Evolutionary conservation across 1,140 invertebrate species (phyloP).

Genomic region (Pomacea maculata): DNA sequence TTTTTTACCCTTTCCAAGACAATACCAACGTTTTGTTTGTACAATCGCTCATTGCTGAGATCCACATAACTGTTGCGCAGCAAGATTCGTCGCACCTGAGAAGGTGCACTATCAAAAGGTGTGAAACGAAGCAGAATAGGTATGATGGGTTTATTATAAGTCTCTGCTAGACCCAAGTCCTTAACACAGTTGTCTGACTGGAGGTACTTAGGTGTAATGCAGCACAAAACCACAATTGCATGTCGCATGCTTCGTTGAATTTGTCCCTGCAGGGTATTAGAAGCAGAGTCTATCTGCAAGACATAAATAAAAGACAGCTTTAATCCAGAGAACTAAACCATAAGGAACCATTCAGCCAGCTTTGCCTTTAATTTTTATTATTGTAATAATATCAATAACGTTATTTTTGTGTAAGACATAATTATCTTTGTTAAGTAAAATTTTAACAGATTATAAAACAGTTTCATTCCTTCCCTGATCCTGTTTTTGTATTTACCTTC

Average conservation of each 20-base stretch:
- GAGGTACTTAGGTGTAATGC: slow-evolving; percentile 67
- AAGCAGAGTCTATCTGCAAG: slow-evolving; percentile 34
- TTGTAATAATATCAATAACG: not conserved
- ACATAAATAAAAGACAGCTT: not conserved
- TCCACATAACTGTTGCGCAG: slow-evolving; percentile 51
- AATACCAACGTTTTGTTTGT: slow-evolving; percentile 56
- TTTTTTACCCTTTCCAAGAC: slow-evolving; percentile 57
- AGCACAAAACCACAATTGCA: slow-evolving; percentile 62
- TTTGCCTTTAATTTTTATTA: too few relatives aligned
- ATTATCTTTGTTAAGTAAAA: too few relatives aligned
- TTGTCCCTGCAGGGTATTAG: slow-evolving; percentile 51
- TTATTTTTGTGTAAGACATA: not conserved
- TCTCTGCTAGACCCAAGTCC: slow-evolving; percentile 67
- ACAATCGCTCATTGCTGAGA: slow-evolving; percentile 60
- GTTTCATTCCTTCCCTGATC: too few relatives aligned
- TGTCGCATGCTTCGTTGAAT: slow-evolving; percentile 61
- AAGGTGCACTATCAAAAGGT: slow-evolving; percentile 62
- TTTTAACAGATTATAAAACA: too few relatives aligned
- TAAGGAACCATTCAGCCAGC: too few relatives aligned
- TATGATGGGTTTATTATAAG: slow-evolving; percentile 67
- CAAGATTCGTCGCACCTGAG: slow-evolving; percentile 55
- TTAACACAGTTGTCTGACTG: slow-evolving; percentile 67
- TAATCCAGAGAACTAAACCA: not conserved
- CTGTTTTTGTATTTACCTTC: too few relatives aligned
- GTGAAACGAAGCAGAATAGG: slow-evolving; percentile 65